Base-by-base conservation (phyloP, 2,113 vertebrate genomes). In the Tragelaphus imberbis region DNA sequence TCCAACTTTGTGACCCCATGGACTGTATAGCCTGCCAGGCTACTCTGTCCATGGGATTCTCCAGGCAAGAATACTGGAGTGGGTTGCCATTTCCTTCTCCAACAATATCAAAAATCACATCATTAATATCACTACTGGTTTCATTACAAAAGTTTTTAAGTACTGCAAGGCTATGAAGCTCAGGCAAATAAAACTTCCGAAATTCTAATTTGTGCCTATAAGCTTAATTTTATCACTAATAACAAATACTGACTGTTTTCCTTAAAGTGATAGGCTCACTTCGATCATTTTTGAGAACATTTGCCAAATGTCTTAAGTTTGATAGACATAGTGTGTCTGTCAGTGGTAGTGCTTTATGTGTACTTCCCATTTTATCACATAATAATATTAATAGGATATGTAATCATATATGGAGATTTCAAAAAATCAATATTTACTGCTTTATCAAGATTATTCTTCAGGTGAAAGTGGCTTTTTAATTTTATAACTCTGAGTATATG, bases 201-300 rank as follows among this genome's bases (percentile, higher is more conserved):
- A 97, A 81, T 90, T 92, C 51, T 71, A 80, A 58, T 84, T 80
- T 95, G 49, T 89, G 33, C 56, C 84, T 94, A 2, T 91, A 90
- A 97, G 40, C 9, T 95, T 86, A 65, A 94, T 21, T 93, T 94
- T 88, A 91, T 91, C 79, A 68, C 0, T 47, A 5, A 30, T 14
- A 49, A 93, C 14, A 82, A 95, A 95, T 47, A 95, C 2, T 56
- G 61, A 86, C 40, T 12, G 14, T 79, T 89, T 94, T 77, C 55
- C 27, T 93, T 88, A 77, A 96, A 92, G 19, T n/a, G 27, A 58
- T 2, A 88, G 36, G 8, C 33, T 94, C 44, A 94, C 27, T 94
- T 90, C 0, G 44, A 93, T 95, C 27, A 92, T 36, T 95, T 88
- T 63, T 84, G n/a, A 91, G 28, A 85, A 96, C 59, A n/a, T 36